A percentile compares a stretch with the other conserved stretches of the same genome.
Evolutionary conservation across 2,113 vertebrate genomes (phyloP).

Genomic region (Pseudorectes ferrugineus): DNA sequence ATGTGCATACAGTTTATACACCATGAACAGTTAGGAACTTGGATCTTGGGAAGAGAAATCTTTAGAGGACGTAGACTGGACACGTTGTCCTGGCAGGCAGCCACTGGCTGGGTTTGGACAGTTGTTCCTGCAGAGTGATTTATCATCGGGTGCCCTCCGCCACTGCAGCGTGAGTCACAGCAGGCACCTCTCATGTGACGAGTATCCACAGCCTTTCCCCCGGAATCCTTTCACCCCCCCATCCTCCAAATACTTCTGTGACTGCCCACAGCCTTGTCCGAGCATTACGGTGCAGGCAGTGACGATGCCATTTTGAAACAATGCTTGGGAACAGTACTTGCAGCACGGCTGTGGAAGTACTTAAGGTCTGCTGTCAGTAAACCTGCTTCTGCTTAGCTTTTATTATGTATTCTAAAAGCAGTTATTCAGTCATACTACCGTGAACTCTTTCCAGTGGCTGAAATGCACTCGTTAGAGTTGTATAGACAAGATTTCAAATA

Average conservation of each 20-base stretch:
- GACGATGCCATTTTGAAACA: not conserved
- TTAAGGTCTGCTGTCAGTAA: not conserved
- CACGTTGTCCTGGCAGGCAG: not conserved
- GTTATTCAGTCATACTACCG: not conserved
- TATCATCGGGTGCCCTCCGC: not conserved
- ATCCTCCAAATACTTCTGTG: fast-evolving
- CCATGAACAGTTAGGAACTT: not conserved
- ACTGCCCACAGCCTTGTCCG: fast-evolving
- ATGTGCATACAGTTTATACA: not conserved
- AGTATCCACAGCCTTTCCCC: not conserved
- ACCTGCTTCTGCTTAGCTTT: not conserved
- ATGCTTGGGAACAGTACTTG: fast-evolving
- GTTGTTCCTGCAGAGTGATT: conserved; percentile 18
- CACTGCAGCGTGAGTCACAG: not conserved
- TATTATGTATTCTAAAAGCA: not conserved
- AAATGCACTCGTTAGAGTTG: not conserved
- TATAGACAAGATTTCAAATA: not conserved
- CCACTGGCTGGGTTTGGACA: not conserved
- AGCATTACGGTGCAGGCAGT: fast-evolving
- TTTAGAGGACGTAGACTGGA: not conserved
- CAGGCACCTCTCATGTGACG: not conserved
- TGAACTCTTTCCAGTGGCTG: not conserved
- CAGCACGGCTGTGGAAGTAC: not conserved
- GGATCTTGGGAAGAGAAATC: not conserved
- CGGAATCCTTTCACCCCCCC: not conserved